Evolutionary conservation across 2,113 vertebrate species (phyloP).

Genomic region (Ornithorhynchus anatinus): DNA sequence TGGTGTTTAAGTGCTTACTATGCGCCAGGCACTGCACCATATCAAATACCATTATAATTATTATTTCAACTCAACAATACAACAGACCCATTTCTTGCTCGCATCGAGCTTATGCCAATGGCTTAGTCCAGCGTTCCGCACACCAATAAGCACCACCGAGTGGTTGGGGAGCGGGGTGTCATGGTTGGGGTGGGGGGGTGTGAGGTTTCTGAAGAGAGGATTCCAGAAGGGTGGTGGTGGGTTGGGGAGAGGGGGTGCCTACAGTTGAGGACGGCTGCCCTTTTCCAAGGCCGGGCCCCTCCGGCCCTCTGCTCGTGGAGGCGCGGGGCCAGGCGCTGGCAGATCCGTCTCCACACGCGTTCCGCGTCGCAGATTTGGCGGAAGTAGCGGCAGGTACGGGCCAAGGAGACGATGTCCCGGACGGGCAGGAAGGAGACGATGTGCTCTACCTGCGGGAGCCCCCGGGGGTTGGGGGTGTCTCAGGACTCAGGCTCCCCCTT

Average conservation of each 20-base stretch:
- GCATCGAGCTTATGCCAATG: too few species aligned
- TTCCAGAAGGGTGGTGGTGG: background rate
- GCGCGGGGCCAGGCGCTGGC: constrained; percentile 42
- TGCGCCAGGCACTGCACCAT: too few species aligned
- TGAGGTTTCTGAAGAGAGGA: constrained; percentile 24
- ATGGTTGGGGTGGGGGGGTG: constrained; percentile 3
- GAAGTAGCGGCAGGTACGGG: constrained; percentile 66
- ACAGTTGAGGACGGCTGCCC: constrained; percentile 69
- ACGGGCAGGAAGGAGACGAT: constrained; percentile 63
- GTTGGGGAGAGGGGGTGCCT: constrained; percentile 14
- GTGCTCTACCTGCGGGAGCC: constrained; percentile 51
- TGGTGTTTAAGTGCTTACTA: too few species aligned
- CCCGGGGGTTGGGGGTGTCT: background rate
- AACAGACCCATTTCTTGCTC: too few species aligned
- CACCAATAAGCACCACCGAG: too few species aligned
- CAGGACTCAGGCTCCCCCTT: too few species aligned
- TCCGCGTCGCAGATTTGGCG: constrained; percentile 50
- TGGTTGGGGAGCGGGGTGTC: too few species aligned
- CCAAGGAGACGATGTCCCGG: constrained; percentile 49
- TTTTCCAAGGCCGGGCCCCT: constrained; percentile 59
- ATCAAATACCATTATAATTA: too few species aligned
- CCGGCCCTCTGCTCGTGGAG: constrained; percentile 35
- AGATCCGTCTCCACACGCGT: constrained; percentile 59
- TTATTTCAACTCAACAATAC: too few species aligned
- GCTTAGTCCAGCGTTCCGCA: too few species aligned